A percentile compares a stretch with the other conserved stretches of the same genome.
Evolutionary conservation across 2,113 vertebrate species (phyloP).

Genomic region (Nothoprocta perdicaria): DNA sequence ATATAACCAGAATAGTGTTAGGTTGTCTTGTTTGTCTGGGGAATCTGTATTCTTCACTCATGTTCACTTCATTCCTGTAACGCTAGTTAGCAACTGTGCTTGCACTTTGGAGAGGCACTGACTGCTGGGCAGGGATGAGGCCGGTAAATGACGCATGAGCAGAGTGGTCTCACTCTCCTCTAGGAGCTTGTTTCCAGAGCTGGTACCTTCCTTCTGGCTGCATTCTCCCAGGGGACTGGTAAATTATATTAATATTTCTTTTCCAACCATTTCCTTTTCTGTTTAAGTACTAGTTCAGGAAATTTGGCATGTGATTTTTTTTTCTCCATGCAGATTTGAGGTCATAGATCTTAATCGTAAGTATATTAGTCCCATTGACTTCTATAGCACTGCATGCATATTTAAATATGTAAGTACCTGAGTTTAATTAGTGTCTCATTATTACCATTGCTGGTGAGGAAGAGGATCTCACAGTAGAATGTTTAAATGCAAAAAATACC

Average conservation of each 20-base stretch:
- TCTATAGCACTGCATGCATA: background rate
- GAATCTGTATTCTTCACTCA: background rate
- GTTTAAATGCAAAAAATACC: background rate
- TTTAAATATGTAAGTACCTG: background rate
- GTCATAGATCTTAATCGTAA: background rate
- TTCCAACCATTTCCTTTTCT: background rate
- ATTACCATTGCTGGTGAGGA: background rate
- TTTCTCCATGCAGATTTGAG: background rate
- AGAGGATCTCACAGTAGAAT: background rate
- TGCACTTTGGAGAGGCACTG: background rate
- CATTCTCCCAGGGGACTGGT: background rate
- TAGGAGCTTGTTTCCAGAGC: background rate
- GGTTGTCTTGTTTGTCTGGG: background rate
- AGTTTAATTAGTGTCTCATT: background rate
- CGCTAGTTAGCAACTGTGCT: background rate
- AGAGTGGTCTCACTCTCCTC: accelerated
- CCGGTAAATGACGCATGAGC: background rate
- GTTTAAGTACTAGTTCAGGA: background rate
- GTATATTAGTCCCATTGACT: background rate
- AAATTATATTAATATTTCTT: background rate
- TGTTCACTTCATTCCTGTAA: background rate
- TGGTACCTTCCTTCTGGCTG: background rate
- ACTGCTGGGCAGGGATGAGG: background rate
- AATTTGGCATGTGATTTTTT: background rate
- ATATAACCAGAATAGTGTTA: background rate